phyloP scores from a whole-genome alignment of 2,888 invertebrate genomes.

The Conchocele bisecta region DNA sequence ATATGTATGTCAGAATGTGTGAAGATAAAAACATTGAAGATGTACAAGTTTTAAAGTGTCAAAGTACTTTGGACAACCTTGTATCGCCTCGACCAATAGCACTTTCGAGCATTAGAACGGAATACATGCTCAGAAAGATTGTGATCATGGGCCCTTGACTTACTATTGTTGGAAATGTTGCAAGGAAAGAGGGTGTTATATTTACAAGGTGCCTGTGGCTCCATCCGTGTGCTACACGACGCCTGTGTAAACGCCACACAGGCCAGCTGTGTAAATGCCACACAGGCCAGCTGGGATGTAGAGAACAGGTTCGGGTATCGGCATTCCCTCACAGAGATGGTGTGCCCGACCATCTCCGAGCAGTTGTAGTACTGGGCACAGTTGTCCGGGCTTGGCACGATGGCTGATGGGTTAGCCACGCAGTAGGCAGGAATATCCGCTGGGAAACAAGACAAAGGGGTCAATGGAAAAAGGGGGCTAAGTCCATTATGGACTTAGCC shows the following conservation, averaged over 20 bases:
- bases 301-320: slow-evolving; percentile 63
- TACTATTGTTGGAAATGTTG: too few species aligned
- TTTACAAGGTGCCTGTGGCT: slow-evolving; percentile 64
- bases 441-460: slow-evolving; percentile 27
- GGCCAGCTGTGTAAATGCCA: slow-evolving; percentile 52
- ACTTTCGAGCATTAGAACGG: too few species aligned
- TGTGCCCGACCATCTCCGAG: slow-evolving; percentile 21
- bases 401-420: slow-evolving; percentile 42
- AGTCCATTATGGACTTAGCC: too few species aligned
- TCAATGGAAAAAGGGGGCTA: too few species aligned
- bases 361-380: slow-evolving; percentile 64
- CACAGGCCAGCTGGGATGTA: slow-evolving; percentile 45
- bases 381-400: slow-evolving; percentile 43
- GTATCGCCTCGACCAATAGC: too few species aligned
- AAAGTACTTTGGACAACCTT: too few species aligned
- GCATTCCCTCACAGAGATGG: slow-evolving; percentile 51
- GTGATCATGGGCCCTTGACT: too few species aligned
- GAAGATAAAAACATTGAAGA: too few species aligned
- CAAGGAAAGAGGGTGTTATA: background rate
- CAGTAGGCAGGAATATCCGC: slow-evolving; percentile 58
- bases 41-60: too few species aligned
- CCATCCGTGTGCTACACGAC: slow-evolving; percentile 51
- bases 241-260: slow-evolving; percentile 39
- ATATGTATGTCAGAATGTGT: too few species aligned
- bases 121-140: too few species aligned